Evolutionary conservation across 2,113 vertebrate genomes (phyloP).

Genomic region (Solenodon paradoxus): DNA sequence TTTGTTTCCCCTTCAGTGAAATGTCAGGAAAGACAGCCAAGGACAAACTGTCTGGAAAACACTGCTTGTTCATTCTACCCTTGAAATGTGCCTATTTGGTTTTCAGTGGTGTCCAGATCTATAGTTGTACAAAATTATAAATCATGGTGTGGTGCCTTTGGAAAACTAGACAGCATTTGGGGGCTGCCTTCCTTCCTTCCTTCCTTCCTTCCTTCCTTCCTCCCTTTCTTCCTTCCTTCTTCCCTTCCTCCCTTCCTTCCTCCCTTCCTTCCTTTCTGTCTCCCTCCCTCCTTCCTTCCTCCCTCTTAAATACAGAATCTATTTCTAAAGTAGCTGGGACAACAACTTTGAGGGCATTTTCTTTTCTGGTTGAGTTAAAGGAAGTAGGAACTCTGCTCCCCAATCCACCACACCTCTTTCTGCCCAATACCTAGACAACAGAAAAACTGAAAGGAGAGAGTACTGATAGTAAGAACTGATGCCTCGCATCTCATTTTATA

Average conservation of each 20-base stretch:
- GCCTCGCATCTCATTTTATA: neutral
- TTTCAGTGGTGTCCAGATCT: neutral
- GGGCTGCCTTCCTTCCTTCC: neutral
- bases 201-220: neutral
- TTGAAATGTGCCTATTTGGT: constrained; percentile 34
- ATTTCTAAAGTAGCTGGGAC: neutral
- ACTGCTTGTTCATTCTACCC: neutral
- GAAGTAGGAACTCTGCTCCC: neutral
- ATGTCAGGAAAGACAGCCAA: constrained; percentile 42
- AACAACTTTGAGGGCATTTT: neutral
- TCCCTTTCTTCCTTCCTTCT: neutral
- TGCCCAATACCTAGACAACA: neutral
- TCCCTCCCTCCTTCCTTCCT: neutral
- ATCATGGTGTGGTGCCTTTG: neutral
- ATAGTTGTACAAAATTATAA: constrained; percentile 8
- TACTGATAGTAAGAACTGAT: neutral
- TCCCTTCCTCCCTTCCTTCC: neutral
- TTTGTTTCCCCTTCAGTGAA: constrained; percentile 70
- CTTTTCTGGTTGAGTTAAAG: neutral
- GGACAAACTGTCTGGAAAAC: constrained; percentile 31
- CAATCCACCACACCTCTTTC: neutral
- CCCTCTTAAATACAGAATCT: no score
- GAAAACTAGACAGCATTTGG: neutral
- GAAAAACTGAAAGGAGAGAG: neutral
- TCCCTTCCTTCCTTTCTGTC: neutral